phyloP scores from a whole-genome alignment of 2,797 vertebrate species.

The Chelmon rostratus region DNA sequence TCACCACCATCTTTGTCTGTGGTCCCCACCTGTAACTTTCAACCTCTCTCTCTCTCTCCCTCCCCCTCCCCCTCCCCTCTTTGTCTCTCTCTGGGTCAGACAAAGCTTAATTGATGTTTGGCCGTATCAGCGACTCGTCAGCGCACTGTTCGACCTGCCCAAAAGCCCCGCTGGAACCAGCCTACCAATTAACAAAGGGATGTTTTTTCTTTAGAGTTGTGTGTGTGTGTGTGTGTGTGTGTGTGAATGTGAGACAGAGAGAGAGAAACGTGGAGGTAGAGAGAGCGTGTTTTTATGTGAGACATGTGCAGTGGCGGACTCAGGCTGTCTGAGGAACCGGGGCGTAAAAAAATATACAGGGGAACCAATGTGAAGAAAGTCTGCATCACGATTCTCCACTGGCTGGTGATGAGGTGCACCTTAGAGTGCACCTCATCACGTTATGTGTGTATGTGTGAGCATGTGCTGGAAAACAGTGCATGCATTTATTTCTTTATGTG shows the following conservation, averaged over 20 bases:
- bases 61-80: neutral
- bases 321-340: neutral
- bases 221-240: neutral
- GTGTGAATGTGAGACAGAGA: neutral
- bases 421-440: too few species aligned
- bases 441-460: too few species aligned
- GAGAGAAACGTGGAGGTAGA: neutral
- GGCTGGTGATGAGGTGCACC: too few species aligned
- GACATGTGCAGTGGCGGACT: neutral
- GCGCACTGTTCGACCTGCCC: slow-evolving; percentile 30
- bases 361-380: too few species aligned
- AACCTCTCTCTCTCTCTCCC: neutral
- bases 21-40: neutral
- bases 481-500: too few species aligned
- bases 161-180: slow-evolving; percentile 29
- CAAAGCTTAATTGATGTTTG: slow-evolving; percentile 50
- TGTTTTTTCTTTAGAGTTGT: slow-evolving; percentile 5
- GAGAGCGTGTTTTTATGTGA: neutral
- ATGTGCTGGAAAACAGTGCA: too few species aligned
- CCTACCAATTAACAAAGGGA: slow-evolving; percentile 48
- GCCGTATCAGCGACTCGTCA: slow-evolving; percentile 23
- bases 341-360: neutral
- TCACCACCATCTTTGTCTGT: neutral
- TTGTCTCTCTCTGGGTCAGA: neutral
- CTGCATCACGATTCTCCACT: too few species aligned